phyloP scores from a whole-genome alignment of 2,797 vertebrate species.

The Catharus ustulatus region DNA sequence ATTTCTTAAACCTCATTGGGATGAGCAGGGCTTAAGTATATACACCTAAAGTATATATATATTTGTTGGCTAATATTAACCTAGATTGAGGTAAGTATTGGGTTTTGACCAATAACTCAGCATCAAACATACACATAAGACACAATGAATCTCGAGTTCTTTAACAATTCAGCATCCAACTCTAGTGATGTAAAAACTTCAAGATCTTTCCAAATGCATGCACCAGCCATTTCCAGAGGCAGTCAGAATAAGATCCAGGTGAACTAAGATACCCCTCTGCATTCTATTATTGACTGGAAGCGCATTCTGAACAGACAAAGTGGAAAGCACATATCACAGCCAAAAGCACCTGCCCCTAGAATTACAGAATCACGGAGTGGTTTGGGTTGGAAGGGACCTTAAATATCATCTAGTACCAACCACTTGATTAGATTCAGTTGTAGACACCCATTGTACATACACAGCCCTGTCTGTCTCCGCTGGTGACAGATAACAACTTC shows the following conservation, averaged over 20 bases:
- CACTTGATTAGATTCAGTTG: background rate
- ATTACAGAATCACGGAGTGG: background rate
- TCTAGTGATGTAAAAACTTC: background rate
- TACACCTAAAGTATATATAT: background rate
- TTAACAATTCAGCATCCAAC: background rate
- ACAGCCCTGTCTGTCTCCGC: background rate
- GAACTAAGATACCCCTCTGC: background rate
- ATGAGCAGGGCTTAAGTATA: background rate
- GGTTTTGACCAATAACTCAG: background rate
- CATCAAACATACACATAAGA: background rate
- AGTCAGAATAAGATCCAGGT: background rate
- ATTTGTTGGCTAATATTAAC: constrained; percentile 1
- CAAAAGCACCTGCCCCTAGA: background rate
- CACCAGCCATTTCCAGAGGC: background rate
- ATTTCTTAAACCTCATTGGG: background rate
- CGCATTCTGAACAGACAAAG: background rate
- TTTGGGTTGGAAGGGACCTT: background rate
- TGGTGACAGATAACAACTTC: background rate
- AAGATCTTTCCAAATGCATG: background rate
- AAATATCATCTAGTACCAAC: background rate
- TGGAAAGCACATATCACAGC: background rate
- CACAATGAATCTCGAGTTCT: background rate
- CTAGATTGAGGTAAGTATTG: background rate
- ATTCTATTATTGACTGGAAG: background rate
- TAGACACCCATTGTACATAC: background rate